Percentiles rank a stretch among this genome's conserved stretches.
Conservation (phyloP, 2,113 vertebrate genomes). For the Tachycineta bicolor region DNA sequence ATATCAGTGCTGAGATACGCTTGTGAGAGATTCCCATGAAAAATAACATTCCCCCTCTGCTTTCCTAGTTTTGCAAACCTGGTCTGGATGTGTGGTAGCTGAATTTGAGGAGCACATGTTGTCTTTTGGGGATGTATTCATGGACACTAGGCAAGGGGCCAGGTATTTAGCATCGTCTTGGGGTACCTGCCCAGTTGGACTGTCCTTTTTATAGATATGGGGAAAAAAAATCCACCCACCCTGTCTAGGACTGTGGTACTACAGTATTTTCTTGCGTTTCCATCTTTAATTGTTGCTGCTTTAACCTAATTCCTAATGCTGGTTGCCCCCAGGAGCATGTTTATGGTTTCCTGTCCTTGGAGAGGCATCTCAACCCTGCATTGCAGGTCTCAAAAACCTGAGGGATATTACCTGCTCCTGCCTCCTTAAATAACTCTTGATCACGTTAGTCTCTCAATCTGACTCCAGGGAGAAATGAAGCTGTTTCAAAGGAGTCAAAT, state of each 20-base stretch:
- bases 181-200: not conserved
- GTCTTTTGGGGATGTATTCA: not conserved
- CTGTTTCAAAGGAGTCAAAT: not conserved
- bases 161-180: not conserved
- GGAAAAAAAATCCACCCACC: rapidly evolving
- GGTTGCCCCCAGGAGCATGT: not conserved
- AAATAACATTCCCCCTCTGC: not conserved
- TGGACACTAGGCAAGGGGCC: not conserved
- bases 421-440: not conserved
- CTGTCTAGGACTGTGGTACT: not conserved
- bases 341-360: not conserved
- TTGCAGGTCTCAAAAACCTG: not conserved
- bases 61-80: not conserved
- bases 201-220: not conserved
- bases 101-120: rapidly evolving
- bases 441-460: not conserved
- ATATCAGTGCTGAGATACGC: rapidly evolving
- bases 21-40: not conserved
- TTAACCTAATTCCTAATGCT: not conserved
- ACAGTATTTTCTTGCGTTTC: not conserved
- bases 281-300: not conserved
- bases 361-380: not conserved
- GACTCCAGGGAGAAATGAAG: not conserved
- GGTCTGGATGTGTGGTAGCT: not conserved
- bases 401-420: not conserved